phyloP scores from a whole-genome alignment of 2,888 invertebrate genomes.

The Drosophila diplacantha region DNA sequence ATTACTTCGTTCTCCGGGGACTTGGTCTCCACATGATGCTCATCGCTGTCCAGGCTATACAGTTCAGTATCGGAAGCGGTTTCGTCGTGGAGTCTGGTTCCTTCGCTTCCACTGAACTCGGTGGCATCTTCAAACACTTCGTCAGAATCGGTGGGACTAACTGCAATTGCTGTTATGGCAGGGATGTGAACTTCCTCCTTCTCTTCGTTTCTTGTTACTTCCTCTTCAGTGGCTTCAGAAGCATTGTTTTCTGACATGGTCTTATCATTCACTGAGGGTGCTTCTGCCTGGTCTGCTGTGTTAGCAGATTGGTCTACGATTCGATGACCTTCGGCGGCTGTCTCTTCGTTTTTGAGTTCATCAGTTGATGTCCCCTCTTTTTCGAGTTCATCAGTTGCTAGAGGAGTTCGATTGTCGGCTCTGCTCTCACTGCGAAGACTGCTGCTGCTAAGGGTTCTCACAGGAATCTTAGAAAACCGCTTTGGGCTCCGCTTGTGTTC shows the following conservation, averaged over 20 bases:
- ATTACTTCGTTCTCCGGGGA: constrained; percentile 62
- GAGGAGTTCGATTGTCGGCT: constrained; percentile 21
- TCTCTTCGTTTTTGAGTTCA: constrained; percentile 4
- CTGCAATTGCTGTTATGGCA: not conserved
- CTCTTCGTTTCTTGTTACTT: too few relatives aligned
- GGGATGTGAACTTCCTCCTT: not conserved
- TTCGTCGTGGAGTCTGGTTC: constrained; percentile 41
- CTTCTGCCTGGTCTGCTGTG: not conserved
- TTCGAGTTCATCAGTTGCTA: constrained; percentile 29
- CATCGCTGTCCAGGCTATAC: constrained; percentile 65
- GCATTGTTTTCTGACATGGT: too few relatives aligned
- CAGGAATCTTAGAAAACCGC: constrained; percentile 70
- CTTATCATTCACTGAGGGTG: too few relatives aligned
- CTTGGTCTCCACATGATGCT: constrained; percentile 36
- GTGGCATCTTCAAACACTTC: constrained; percentile 69
- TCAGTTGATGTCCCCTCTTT: constrained; percentile 9
- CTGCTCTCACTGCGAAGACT: constrained; percentile 59
- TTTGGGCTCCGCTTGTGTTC: constrained; percentile 46
- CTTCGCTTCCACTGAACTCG: constrained; percentile 64
- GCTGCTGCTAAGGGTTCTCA: constrained; percentile 57
- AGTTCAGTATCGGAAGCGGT: constrained; percentile 68
- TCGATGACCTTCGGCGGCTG: not conserved
- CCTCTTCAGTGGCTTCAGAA: too few relatives aligned
- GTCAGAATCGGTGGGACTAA: constrained; percentile 42
- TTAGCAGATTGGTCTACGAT: not conserved